Percentiles rank a stretch among this genome's conserved stretches.
Evolutionary conservation across 2,113 vertebrate genomes (phyloP).

Genomic region (Leucopsar rothschildi): DNA sequence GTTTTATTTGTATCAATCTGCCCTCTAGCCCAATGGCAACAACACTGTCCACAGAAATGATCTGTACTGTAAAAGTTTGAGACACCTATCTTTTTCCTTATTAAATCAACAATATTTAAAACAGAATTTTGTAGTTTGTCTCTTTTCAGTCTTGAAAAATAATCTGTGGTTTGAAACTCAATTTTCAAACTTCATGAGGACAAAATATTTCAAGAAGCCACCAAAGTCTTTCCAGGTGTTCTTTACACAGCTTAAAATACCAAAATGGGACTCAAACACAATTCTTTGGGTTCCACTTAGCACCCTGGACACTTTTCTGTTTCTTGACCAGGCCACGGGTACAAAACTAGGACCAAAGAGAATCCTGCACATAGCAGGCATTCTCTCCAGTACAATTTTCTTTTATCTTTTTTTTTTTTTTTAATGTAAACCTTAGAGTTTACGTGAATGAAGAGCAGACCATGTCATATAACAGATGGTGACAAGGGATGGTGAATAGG

Average conservation of each 20-base stretch:
- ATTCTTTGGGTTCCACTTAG: neutral
- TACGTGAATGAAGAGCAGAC: neutral
- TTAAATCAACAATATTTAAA: neutral
- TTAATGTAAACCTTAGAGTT: neutral
- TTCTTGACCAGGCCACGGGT: neutral
- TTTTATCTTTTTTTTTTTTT: neutral
- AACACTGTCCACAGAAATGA: neutral
- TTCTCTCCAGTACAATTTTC: neutral
- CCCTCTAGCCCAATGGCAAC: neutral
- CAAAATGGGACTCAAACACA: neutral
- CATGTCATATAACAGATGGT: fast-evolving
- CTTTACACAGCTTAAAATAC: neutral
- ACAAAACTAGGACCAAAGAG: neutral
- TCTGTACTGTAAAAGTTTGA: neutral
- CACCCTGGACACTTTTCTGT: neutral
- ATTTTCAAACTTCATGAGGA: neutral
- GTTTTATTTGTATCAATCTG: neutral
- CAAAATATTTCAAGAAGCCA: neutral
- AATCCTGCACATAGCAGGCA: neutral
- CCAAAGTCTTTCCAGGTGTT: neutral
- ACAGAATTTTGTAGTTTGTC: neutral
- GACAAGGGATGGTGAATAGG: neutral
- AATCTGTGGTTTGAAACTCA: neutral
- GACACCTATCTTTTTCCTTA: neutral
- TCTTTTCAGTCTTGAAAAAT: neutral